Evolutionary conservation across 2,797 vertebrate species (phyloP).

Genomic region (Nyctalus aviator): DNA sequence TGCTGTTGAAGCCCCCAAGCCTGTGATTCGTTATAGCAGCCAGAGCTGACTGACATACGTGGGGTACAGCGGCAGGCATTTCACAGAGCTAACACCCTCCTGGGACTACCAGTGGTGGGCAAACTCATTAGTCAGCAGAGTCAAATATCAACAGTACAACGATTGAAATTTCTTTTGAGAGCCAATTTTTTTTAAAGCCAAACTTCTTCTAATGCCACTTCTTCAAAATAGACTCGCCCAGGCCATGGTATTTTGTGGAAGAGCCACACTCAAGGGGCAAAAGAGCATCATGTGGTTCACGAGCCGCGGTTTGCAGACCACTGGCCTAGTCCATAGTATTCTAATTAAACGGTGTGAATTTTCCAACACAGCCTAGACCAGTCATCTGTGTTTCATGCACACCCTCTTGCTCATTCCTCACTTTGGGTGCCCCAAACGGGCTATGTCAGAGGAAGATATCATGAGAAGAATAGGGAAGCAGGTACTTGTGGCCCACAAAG

Average conservation of each 20-base stretch:
- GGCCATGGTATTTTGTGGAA: too few species aligned
- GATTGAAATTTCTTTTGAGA: too few species aligned
- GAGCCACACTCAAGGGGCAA: too few species aligned
- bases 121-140: too few species aligned
- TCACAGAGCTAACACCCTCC: not conserved
- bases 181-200: too few species aligned
- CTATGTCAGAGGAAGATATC: slow-evolving; percentile 62
- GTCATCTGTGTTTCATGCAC: not conserved
- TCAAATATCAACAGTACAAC: too few species aligned
- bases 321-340: not conserved
- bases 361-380: not conserved
- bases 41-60: not conserved
- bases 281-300: too few species aligned
- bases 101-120: too few species aligned
- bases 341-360: not conserved
- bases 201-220: too few species aligned
- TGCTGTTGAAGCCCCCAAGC: not conserved
- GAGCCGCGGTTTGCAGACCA: too few species aligned
- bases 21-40: not conserved
- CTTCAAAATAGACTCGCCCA: too few species aligned
- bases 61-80: not conserved
- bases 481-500: not conserved
- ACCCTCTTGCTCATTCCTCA: not conserved
- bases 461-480: not conserved
- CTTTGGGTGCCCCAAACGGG: not conserved